These are phyloP conservation scores for Amphiprion clarkii DNA, from an alignment of 2,797 vertebrate species.

Conservation along the genomic window DNA sequence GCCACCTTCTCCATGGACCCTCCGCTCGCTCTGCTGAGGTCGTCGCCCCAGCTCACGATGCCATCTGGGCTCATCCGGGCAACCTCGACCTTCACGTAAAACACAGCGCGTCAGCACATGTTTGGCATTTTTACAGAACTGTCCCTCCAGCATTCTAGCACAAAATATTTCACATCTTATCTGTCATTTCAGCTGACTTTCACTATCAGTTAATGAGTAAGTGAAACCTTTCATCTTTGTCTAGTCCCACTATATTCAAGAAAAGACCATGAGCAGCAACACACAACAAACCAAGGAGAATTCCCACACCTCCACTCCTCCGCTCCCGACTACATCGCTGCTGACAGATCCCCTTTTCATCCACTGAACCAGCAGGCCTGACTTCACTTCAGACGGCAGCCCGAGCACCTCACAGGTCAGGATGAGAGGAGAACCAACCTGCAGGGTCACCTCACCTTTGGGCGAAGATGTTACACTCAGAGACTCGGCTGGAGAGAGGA, in stretches of 20 bases:
- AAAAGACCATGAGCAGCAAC: neutral
- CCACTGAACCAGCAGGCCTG: conserved; percentile 85
- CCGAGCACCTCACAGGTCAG: conserved; percentile 84
- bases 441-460: conserved; percentile 77
- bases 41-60: conserved; percentile 87
- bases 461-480: conserved; percentile 76
- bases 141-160: too few species aligned
- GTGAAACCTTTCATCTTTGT: neutral
- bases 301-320: conserved; percentile 76
- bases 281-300: neutral
- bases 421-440: conserved; percentile 79
- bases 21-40: conserved; percentile 77
- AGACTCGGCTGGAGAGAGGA: conserved; percentile 73
- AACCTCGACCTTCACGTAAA: conserved; percentile 81
- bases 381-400: conserved; percentile 73
- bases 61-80: conserved; percentile 85
- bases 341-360: conserved; percentile 77
- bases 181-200: too few species aligned
- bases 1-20: conserved; percentile 86
- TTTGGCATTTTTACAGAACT: neutral
- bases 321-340: conserved; percentile 52
- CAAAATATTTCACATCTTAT: too few species aligned
- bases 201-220: neutral
- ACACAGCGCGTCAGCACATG: neutral
- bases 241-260: neutral